Conservation (phyloP, 92 coral and sea anemone genomes). For the Epizoanthus fatuus region DNA sequence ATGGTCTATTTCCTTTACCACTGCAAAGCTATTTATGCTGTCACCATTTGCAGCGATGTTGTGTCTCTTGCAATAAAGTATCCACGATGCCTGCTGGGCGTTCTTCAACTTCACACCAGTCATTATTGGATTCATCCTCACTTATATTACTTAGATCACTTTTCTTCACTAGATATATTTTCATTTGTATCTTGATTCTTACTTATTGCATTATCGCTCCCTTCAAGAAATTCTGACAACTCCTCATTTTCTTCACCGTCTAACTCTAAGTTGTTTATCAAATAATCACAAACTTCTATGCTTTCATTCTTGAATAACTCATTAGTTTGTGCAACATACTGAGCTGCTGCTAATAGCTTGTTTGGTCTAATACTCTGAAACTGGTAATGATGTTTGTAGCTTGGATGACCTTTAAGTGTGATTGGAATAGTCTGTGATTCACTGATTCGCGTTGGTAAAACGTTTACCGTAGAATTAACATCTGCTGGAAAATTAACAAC, state of each 20-base stretch:
- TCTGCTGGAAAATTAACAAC: slow-evolving; percentile 80
- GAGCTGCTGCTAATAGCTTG: slow-evolving; percentile 71
- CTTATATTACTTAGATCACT: too few species aligned
- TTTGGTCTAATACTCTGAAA: slow-evolving; percentile 73
- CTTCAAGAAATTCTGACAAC: slow-evolving; percentile 33
- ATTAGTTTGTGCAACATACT: slow-evolving; percentile 56
- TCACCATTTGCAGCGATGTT: slow-evolving; percentile 69
- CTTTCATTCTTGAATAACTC: slow-evolving; percentile 68
- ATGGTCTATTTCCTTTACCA: slow-evolving; percentile 81
- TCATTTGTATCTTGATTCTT: too few species aligned
- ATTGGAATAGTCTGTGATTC: slow-evolving; percentile 64
- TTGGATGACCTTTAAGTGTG: slow-evolving; percentile 63
- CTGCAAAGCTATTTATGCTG: slow-evolving; percentile 66
- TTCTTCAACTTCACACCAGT: slow-evolving; percentile 77
- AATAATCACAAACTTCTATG: slow-evolving; percentile 70
- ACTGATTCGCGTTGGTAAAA: slow-evolving; percentile 75
- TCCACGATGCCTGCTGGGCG: slow-evolving; percentile 74
- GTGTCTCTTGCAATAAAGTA: slow-evolving; percentile 72
- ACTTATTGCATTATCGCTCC: too few species aligned
- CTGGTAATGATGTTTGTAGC: slow-evolving; percentile 71
- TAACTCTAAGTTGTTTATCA: slow-evolving; percentile 36
- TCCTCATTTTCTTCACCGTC: slow-evolving; percentile 27
- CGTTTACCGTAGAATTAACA: slow-evolving; percentile 76
- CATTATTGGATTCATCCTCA: neutral
- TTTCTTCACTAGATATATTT: neutral